A percentile compares a stretch with the other conserved stretches of the same genome.
Evolutionary conservation across 2,888 invertebrate species (phyloP).

Genomic region (Sepioteuthis lessoniana): DNA sequence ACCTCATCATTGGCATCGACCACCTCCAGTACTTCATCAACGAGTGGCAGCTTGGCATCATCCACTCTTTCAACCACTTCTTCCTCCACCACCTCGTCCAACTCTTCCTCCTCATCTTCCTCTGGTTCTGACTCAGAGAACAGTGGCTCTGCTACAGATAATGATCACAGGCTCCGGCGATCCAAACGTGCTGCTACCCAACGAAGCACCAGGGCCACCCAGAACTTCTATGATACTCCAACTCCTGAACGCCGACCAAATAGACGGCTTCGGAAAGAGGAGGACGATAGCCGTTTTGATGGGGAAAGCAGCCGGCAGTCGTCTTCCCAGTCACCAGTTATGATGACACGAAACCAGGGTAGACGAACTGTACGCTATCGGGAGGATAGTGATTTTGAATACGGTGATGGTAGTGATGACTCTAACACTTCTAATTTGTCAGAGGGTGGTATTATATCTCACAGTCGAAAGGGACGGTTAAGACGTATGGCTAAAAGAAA

Average conservation of each 20-base stretch:
- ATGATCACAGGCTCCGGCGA: slow-evolving; percentile 38
- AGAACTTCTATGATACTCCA: slow-evolving; percentile 47
- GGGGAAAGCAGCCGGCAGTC: slow-evolving; percentile 40
- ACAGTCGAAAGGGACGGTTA: slow-evolving; percentile 43
- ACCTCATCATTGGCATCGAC: neutral
- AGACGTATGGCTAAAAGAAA: slow-evolving; percentile 24
- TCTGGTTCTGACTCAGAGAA: neutral
- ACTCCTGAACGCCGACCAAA: slow-evolving; percentile 43
- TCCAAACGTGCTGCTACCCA: slow-evolving; percentile 52
- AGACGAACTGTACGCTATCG: slow-evolving; percentile 73
- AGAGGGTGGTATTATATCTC: neutral
- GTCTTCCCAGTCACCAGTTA: slow-evolving; percentile 49
- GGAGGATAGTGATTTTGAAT: slow-evolving; percentile 60
- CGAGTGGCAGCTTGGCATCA: no score
- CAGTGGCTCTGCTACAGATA: slow-evolving; percentile 34
- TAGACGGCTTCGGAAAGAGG: slow-evolving; percentile 41
- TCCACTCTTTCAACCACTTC: neutral
- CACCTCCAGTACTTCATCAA: slow-evolving; percentile 47
- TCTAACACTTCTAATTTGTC: slow-evolving; percentile 39
- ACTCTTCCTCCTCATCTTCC: slow-evolving; percentile 43
- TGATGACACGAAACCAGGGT: slow-evolving; percentile 72
- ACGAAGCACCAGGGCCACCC: slow-evolving; percentile 54
- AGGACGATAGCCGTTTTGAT: slow-evolving; percentile 16
- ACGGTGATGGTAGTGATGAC: slow-evolving; percentile 44
- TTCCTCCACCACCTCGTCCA: slow-evolving; percentile 4